A percentile compares a stretch with the other conserved stretches of the same genome.
Evolutionary conservation across 2,888 invertebrate genomes (phyloP).

Genomic region (Morinoia aosen): DNA sequence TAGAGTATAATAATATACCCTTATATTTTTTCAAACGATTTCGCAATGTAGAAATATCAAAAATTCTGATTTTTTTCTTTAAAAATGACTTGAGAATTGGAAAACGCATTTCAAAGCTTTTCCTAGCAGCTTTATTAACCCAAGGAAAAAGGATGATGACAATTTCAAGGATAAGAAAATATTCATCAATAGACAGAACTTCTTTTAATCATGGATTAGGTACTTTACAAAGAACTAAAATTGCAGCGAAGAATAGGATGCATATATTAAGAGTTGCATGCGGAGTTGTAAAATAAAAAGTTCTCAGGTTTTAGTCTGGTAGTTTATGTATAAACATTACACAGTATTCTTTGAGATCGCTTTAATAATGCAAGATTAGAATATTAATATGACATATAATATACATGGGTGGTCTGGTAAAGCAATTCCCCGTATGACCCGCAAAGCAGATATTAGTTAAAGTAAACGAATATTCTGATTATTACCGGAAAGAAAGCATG

Average conservation of each 20-base stretch:
- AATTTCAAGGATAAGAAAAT: background rate
- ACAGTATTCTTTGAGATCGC: background rate
- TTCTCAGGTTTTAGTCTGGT: background rate
- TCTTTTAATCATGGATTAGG: background rate
- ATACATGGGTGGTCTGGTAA: background rate
- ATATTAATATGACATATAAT: background rate
- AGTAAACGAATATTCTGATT: background rate
- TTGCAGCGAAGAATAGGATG: background rate
- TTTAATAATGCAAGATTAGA: conserved; percentile 5
- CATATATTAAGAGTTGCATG: background rate
- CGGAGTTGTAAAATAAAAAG: background rate
- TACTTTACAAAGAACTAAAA: background rate
- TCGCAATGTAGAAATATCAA: no score
- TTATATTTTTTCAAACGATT: no score
- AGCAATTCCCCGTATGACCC: background rate
- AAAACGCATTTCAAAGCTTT: no score
- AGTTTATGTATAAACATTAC: background rate
- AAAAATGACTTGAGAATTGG: no score
- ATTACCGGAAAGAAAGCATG: background rate
- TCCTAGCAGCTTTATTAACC: no score
- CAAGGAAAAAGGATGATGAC: background rate
- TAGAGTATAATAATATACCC: no score
- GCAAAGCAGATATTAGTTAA: background rate
- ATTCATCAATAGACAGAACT: background rate
- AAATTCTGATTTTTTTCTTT: no score